phyloP scores from a whole-genome alignment of 1,140 invertebrate species.

The Halictus rubicundus region DNA sequence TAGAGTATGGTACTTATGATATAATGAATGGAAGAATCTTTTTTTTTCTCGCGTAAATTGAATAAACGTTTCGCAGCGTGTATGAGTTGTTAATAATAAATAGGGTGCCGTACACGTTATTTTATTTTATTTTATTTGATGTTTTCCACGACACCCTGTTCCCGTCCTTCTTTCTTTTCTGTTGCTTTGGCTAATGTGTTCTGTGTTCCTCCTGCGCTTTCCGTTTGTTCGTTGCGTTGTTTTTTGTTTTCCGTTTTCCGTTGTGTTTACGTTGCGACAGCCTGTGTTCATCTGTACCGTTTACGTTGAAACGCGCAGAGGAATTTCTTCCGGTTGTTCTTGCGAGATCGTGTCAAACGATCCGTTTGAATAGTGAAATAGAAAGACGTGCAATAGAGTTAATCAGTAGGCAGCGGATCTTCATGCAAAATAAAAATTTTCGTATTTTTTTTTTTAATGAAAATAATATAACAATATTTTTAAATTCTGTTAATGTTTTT shows the following conservation, averaged over 20 bases:
- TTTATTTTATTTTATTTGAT: constrained; percentile 38
- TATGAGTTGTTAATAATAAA: constrained; percentile 63
- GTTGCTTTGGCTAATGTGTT: neutral
- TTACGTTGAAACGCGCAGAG: neutral
- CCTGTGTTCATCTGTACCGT: neutral
- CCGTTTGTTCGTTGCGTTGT: neutral
- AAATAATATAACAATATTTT: no score
- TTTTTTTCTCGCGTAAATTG: neutral
- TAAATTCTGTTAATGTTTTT: no score
- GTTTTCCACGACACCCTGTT: neutral
- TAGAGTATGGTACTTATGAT: neutral
- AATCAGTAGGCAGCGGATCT: neutral
- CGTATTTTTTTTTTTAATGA: no score
- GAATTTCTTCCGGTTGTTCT: neutral
- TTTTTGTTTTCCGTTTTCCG: neutral
- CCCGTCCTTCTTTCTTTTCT: neutral
- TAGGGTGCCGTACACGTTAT: constrained; percentile 66
- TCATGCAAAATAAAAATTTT: no score
- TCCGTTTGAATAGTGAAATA: neutral
- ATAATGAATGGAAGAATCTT: neutral
- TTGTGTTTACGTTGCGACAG: neutral
- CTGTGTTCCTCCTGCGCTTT: neutral
- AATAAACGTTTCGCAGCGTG: constrained; percentile 20
- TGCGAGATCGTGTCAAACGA: neutral
- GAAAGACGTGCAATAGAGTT: neutral